Evolutionary conservation across 2,113 vertebrate species (phyloP).

Genomic region (Hydrolagus affinis): DNA sequence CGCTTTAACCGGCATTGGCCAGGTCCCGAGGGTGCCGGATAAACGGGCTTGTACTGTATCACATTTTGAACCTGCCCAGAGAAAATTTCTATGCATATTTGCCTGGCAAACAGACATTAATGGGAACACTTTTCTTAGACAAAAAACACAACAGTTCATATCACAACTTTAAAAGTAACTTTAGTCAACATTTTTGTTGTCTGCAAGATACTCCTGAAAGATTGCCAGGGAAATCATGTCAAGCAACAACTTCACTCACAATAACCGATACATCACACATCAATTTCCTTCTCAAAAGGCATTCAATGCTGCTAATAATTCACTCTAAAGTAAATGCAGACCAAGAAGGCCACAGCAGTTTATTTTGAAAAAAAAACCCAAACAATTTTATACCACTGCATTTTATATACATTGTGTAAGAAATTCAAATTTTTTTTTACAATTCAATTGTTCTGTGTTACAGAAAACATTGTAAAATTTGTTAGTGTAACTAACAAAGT

Average conservation of each 20-base stretch:
- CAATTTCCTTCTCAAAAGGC: neutral
- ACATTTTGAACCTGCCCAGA: conserved; percentile 1
- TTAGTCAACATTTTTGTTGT: neutral
- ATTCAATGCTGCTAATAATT: conserved; percentile 56
- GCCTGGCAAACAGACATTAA: conserved; percentile 13
- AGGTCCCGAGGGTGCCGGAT: too few relatives aligned
- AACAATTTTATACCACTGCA: neutral
- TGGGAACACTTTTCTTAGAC: neutral
- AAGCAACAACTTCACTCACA: conserved; percentile 12
- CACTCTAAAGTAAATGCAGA: conserved; percentile 73
- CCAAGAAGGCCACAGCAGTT: conserved; percentile 71
- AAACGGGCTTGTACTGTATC: too few relatives aligned
- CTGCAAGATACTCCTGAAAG: neutral
- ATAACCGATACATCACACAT: conserved; percentile 15
- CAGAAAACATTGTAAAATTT: conserved; percentile 35
- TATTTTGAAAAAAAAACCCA: conserved; percentile 41
- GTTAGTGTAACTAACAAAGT: conserved; percentile 70
- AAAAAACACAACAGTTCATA: conserved; percentile 10
- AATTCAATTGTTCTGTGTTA: conserved; percentile 1
- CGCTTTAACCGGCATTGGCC: too few relatives aligned
- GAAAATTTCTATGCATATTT: conserved; percentile 2
- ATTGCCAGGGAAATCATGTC: neutral
- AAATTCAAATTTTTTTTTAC: conserved; percentile 18
- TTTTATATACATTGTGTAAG: conserved; percentile 22
- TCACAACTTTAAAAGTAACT: neutral